Conservation (phyloP, 2,888 invertebrate species). For the Uloborus plumipes region DNA sequence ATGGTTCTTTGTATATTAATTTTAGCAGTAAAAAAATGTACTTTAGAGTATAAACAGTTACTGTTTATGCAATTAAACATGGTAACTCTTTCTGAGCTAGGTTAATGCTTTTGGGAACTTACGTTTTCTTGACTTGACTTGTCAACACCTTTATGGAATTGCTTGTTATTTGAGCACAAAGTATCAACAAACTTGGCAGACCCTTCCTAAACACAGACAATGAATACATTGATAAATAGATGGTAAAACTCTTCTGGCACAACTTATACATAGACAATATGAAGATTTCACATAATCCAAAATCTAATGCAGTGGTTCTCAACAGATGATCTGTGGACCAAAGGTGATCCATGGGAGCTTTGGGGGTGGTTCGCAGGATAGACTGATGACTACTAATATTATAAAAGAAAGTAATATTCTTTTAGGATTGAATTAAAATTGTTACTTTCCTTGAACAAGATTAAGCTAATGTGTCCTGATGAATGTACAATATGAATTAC, state of each 20-base stretch:
- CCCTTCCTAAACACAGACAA: slow-evolving; percentile 75
- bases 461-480: no score
- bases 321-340: no score
- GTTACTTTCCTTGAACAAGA: no score
- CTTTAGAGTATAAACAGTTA: no score
- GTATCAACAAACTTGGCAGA: slow-evolving; percentile 97
- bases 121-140: slow-evolving; percentile 75
- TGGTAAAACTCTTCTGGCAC: not conserved
- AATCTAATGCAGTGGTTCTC: no score
- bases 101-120: not conserved
- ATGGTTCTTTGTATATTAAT: not conserved
- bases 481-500: no score
- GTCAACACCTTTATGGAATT: slow-evolving; percentile 87
- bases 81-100: not conserved
- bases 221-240: not conserved
- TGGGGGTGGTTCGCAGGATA: no score
- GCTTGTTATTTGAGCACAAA: slow-evolving; percentile 88
- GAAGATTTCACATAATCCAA: no score
- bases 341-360: no score
- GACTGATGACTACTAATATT: no score
- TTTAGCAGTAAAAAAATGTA: not conserved
- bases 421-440: no score
- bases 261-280: not conserved
- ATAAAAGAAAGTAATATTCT: no score
- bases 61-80: not conserved